These are phyloP conservation scores for Plotosus lineatus DNA, from an alignment of 2,113 vertebrate species.

Conservation along the genomic window DNA sequence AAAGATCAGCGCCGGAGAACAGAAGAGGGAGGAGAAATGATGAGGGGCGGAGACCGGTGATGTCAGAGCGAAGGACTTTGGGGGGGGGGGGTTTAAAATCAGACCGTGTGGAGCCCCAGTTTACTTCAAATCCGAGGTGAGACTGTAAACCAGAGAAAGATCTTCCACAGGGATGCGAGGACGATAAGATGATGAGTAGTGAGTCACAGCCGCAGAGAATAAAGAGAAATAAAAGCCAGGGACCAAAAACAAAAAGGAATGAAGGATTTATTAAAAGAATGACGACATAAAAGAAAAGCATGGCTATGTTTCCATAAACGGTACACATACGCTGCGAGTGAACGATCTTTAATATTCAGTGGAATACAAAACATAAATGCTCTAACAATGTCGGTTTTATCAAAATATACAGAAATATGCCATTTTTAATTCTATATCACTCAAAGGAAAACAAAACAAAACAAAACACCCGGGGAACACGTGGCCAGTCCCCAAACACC, in stretches of 20 bases:
- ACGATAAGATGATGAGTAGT: background rate
- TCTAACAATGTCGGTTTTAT: slow-evolving; percentile 56
- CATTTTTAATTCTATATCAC: slow-evolving; percentile 19
- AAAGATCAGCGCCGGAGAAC: too few relatives aligned
- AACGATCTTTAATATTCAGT: slow-evolving; percentile 73
- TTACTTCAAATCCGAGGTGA: too few relatives aligned
- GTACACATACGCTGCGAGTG: slow-evolving; percentile 65
- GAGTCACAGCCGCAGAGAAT: slow-evolving; percentile 56
- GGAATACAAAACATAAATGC: slow-evolving; percentile 69
- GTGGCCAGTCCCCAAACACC: background rate
- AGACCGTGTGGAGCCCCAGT: too few relatives aligned
- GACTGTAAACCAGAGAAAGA: too few relatives aligned
- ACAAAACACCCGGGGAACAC: background rate
- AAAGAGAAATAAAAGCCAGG: slow-evolving; percentile 56
- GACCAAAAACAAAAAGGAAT: slow-evolving; percentile 71
- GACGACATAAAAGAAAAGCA: slow-evolving; percentile 65
- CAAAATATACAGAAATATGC: slow-evolving; percentile 58
- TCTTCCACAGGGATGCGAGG: background rate
- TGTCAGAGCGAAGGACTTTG: too few relatives aligned
- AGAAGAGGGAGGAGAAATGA: too few relatives aligned
- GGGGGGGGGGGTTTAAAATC: too few relatives aligned
- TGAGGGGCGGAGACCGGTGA: too few relatives aligned
- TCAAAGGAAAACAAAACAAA: background rate
- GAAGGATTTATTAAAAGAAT: slow-evolving; percentile 79
- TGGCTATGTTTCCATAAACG: slow-evolving; percentile 45